Base-by-base conservation (phyloP, 2,888 invertebrate species). In the Drepana falcataria region DNA sequence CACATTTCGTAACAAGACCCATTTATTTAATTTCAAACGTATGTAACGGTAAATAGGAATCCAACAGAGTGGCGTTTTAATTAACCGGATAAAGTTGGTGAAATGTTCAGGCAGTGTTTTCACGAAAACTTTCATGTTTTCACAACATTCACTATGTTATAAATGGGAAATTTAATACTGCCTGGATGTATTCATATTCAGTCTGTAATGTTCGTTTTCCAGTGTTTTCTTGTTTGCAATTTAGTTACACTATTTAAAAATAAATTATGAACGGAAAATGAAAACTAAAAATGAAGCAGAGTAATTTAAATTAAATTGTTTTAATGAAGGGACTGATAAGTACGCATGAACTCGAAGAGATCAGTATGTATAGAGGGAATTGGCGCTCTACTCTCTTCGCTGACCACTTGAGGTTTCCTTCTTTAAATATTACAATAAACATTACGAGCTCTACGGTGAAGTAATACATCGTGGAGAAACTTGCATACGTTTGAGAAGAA, bases 21-120 rank as follows among this genome's bases (percentile, higher is more conserved):
- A 77, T 77, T 83, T 81, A 81, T 80, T 77, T 80, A 78, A 77
- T 77, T 72, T 71, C 54, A 59, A 66, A 69, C 65, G 67, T 64
- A 61, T 68, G 68, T 65, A 56, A 56, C 59, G 57, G 71, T 66
- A 76, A 73, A 72, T 62, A 66, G 62, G 64, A 63, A 61, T 59
- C 49, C 55, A 60, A 63, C 65, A 69, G 81, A 81, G 75, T 82
- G 84, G 79, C 85, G 58, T 76, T 76, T 77, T 74, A 51, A 77
- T 77, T 77, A 75, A 72, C 65, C 64, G 54, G 63, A 65, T 65
- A 65, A 69, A 72, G 68, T 73, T 68, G 74, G 78, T 70, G 70
- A 67, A 70, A 73, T 69, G 69, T 63, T 64, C 61, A 69, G 71
- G 75, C 71, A 73, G 70, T 69, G 40, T 55, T 48, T 35, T 35